These are phyloP conservation scores for Tetheella fluctuosa DNA, from an alignment of 2,888 invertebrate species.

Conservation along the genomic window DNA sequence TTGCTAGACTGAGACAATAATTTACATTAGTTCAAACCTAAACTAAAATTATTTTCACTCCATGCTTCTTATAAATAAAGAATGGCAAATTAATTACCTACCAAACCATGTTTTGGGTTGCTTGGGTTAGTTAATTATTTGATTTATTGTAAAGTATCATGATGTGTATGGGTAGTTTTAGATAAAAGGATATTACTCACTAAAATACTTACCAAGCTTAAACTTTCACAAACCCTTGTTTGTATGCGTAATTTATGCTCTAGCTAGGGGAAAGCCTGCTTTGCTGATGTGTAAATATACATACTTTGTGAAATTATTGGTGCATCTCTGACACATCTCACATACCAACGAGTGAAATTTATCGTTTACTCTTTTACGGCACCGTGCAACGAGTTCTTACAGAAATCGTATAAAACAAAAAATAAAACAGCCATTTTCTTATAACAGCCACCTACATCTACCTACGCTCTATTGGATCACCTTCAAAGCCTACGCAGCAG, in stretches of 20 bases:
- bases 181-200: no score
- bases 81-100: no score
- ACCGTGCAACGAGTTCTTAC: constrained; percentile 15
- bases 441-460: constrained; percentile 37
- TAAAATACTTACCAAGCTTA: background rate
- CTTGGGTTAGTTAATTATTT: no score
- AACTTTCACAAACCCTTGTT: background rate
- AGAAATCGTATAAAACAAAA: constrained; percentile 16
- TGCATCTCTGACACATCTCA: constrained; percentile 58
- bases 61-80: no score
- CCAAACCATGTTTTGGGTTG: no score
- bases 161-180: no score
- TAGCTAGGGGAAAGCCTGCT: background rate
- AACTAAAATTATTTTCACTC: background rate
- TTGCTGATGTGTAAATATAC: constrained; percentile 25
- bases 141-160: no score
- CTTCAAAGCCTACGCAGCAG: constrained; percentile 36
- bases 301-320: constrained; percentile 56
- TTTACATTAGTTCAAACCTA: background rate
- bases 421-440: constrained; percentile 25
- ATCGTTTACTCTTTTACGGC: constrained; percentile 20
- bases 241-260: constrained; percentile 4
- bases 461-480: constrained; percentile 50
- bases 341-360: constrained; percentile 39
- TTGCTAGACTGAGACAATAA: constrained; percentile 18